Conservation (phyloP, 2,888 invertebrate species). For the Polyploca ridens region DNA sequence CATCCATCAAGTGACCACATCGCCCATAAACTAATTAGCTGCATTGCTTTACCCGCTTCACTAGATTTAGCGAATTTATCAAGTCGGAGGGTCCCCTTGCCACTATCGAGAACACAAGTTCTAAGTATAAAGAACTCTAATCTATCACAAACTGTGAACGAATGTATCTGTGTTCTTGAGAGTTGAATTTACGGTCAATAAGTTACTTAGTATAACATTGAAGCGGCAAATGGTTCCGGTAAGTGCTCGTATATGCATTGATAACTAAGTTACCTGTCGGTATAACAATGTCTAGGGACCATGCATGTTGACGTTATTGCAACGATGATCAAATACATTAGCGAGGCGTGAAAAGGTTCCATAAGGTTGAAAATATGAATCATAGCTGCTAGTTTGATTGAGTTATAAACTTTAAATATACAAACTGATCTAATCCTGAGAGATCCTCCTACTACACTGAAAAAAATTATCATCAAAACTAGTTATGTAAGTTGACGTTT, state of each 20-base stretch:
- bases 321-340: neutral
- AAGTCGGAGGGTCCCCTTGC: neutral
- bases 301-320: neutral
- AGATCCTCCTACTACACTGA: too few relatives aligned
- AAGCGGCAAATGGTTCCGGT: constrained; percentile 31
- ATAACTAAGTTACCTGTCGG: constrained; percentile 27
- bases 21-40: constrained; percentile 49
- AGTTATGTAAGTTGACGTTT: too few relatives aligned
- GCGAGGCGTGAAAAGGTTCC: neutral
- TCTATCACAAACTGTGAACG: constrained; percentile 1
- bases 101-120: constrained; percentile 2
- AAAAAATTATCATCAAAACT: too few relatives aligned
- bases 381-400: too few relatives aligned
- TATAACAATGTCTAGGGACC: constrained; percentile 19
- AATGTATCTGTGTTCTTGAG: constrained; percentile 16
- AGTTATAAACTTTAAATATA: too few relatives aligned
- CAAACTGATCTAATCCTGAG: too few relatives aligned
- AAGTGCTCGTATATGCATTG: constrained; percentile 26
- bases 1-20: constrained; percentile 50
- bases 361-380: too few relatives aligned
- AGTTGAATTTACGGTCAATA: constrained; percentile 23
- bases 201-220: constrained; percentile 28
- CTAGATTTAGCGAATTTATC: constrained; percentile 20
- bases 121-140: constrained; percentile 8
- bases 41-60: constrained; percentile 32